phyloP scores from a whole-genome alignment of 2,797 vertebrate species.

The Sebastes taczanowskii region DNA sequence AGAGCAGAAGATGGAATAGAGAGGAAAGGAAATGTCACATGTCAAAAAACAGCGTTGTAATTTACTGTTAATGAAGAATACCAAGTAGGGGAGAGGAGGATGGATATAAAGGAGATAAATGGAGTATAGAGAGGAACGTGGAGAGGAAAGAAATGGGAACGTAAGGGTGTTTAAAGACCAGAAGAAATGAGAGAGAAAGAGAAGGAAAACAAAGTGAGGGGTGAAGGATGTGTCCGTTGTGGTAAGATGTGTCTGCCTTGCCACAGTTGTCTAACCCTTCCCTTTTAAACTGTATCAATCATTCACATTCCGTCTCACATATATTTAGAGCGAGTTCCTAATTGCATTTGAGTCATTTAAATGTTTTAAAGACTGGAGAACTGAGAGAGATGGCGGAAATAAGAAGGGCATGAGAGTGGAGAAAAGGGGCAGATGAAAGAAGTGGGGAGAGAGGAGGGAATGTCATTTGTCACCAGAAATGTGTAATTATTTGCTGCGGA shows the following conservation, averaged over 20 bases:
- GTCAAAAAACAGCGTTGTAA: constrained; percentile 39
- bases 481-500: constrained; percentile 45
- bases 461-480: constrained; percentile 33
- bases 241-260: background rate
- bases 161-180: background rate
- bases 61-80: constrained; percentile 38
- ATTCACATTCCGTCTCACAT: background rate
- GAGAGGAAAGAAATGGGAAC: background rate
- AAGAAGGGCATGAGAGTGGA: background rate
- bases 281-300: background rate
- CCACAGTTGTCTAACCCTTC: background rate
- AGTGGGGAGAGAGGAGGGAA: background rate
- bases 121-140: background rate
- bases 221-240: background rate
- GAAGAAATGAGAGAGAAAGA: background rate
- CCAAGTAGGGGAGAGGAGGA: background rate
- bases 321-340: background rate
- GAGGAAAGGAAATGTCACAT: constrained; percentile 49
- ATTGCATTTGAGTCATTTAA: background rate
- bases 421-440: background rate
- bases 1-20: background rate
- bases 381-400: background rate
- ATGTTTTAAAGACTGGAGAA: background rate
- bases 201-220: background rate
- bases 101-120: background rate